These are phyloP conservation scores for Dorcus parallelipipedus DNA, from an alignment of 2,888 invertebrate species.

Conservation along the genomic window DNA sequence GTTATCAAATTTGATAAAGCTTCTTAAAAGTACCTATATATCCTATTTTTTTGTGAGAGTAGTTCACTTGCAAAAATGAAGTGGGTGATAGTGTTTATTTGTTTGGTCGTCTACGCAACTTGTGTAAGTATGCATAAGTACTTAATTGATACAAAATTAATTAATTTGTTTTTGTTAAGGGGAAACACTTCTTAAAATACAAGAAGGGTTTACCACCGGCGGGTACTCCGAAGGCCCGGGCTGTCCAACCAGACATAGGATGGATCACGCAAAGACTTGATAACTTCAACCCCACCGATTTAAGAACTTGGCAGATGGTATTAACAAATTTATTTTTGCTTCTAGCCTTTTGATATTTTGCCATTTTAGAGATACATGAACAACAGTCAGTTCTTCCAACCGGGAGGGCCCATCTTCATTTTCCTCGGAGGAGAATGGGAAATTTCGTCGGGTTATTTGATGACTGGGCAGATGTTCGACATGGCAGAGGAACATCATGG, in stretches of 20 bases:
- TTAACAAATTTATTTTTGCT: no score
- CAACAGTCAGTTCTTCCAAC: conserved; percentile 49
- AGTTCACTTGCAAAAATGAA: not conserved
- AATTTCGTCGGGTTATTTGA: conserved; percentile 58
- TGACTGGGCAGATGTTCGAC: conserved; percentile 60
- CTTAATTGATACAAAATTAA: no score
- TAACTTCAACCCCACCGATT: conserved; percentile 71
- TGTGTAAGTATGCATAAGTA: no score
- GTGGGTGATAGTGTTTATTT: not conserved
- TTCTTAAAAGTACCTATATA: no score
- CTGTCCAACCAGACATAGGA: conserved; percentile 32
- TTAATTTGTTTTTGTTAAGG: not conserved
- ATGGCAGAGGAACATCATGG: conserved; percentile 59
- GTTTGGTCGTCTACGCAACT: no score
- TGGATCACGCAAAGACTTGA: conserved; percentile 82
- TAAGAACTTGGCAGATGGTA: conserved; percentile 78
- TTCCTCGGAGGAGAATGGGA: conserved; percentile 75
- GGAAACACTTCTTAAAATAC: not conserved
- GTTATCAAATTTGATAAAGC: no score
- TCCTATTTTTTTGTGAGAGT: no score
- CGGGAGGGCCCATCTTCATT: conserved; percentile 60
- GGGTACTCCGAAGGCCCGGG: not conserved
- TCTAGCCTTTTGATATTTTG: no score
- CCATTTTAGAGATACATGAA: conserved; percentile 52
- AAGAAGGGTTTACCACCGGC: conserved; percentile 1